Percentiles rank a stretch among this genome's conserved stretches.
phyloP scores from a whole-genome alignment of 2,113 vertebrate species.

The Mirza zaza region DNA sequence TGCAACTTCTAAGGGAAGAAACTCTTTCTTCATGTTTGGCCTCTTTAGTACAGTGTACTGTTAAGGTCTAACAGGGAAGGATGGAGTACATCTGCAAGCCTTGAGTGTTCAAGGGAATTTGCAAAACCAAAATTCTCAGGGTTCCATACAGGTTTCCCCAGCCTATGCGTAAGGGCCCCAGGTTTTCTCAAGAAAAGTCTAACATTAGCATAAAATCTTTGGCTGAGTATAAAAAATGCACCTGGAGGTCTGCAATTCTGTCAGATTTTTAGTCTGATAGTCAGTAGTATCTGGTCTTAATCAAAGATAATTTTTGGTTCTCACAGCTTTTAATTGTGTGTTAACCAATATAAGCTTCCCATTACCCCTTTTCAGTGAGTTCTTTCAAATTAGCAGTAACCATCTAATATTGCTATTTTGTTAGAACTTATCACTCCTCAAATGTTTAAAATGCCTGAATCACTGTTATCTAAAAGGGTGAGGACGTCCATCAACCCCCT shows the following conservation, averaged over 20 bases:
- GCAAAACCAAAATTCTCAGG: background rate
- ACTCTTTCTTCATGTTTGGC: background rate
- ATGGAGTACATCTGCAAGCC: background rate
- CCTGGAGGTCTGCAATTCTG: background rate
- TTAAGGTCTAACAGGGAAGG: background rate
- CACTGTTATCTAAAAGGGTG: background rate
- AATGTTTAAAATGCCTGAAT: background rate
- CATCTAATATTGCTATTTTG: background rate
- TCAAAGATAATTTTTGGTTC: background rate
- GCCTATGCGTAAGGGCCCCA: fast-evolving
- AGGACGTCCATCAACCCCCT: background rate
- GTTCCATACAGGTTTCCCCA: background rate
- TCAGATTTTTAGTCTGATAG: background rate
- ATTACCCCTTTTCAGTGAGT: background rate
- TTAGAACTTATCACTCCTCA: background rate
- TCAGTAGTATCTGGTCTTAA: background rate
- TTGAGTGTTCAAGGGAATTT: background rate
- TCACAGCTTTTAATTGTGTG: background rate
- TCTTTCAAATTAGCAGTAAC: background rate
- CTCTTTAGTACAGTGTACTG: background rate
- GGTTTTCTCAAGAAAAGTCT: background rate
- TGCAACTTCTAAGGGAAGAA: background rate
- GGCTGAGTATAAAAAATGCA: background rate
- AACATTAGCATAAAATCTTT: background rate
- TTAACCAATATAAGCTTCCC: background rate